Evolutionary conservation across 2,888 invertebrate genomes (phyloP).

Genomic region (Philonicus albiceps): DNA sequence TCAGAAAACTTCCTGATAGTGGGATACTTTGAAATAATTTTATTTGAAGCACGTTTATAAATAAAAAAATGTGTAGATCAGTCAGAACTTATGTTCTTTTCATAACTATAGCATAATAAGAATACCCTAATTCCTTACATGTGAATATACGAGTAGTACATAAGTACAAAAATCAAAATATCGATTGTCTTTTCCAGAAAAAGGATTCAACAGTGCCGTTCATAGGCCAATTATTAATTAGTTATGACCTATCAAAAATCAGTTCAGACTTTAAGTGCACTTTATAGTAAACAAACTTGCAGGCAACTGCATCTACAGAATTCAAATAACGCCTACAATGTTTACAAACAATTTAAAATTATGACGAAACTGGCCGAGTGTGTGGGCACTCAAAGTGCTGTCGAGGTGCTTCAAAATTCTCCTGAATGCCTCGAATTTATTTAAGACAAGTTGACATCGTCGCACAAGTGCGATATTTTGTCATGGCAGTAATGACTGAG

Average conservation of each 20-base stretch:
- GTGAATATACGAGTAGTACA: too few species aligned
- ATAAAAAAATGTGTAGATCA: too few species aligned
- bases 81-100: too few species aligned
- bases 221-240: not conserved
- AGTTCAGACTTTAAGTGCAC: not conserved
- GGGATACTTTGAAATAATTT: too few species aligned
- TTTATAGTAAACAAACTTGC: not conserved
- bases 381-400: not conserved
- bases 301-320: not conserved
- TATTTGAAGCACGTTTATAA: too few species aligned
- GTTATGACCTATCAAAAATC: not conserved
- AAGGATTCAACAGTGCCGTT: not conserved
- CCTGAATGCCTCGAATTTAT: not conserved
- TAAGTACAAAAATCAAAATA: too few species aligned
- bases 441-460: not conserved
- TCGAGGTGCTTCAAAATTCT: not conserved
- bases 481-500: not conserved
- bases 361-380: not conserved
- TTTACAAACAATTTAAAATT: not conserved
- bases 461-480: not conserved
- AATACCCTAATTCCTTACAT: too few species aligned
- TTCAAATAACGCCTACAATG: not conserved
- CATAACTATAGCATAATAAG: too few species aligned
- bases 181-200: not conserved
- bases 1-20: too few species aligned